Conservation (phyloP, 2,113 vertebrate species). For the Solenodon paradoxus region DNA sequence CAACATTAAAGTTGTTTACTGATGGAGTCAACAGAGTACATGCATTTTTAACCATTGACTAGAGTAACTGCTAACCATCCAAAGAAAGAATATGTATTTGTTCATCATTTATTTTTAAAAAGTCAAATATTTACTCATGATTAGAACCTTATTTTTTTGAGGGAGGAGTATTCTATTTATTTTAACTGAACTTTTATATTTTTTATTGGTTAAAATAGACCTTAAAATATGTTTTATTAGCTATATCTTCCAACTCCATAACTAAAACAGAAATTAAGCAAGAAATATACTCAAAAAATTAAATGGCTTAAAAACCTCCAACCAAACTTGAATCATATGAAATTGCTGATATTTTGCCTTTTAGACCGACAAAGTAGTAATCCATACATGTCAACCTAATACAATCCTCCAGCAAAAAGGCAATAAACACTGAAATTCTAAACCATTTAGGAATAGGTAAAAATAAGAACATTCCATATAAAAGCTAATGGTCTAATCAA, state of each 20-base stretch:
- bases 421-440: not conserved
- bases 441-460: not conserved
- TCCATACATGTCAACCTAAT: not conserved
- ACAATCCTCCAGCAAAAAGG: not conserved
- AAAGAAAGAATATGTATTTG: not conserved
- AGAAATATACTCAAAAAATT: not conserved
- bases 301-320: not conserved
- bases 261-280: not conserved
- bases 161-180: no score
- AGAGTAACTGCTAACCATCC: not conserved
- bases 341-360: not conserved
- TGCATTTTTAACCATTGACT: not conserved
- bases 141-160: not conserved
- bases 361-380: not conserved
- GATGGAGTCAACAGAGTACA: not conserved
- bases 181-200: no score
- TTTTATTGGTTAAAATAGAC: no score
- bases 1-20: not conserved
- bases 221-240: not conserved
- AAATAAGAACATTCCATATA: not conserved
- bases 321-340: not conserved
- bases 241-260: not conserved
- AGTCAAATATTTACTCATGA: not conserved
- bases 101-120: not conserved
- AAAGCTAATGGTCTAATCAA: not conserved